Evolutionary conservation across 2,113 vertebrate genomes (phyloP).

Genomic region (Hemiscyllium ocellatum): DNA sequence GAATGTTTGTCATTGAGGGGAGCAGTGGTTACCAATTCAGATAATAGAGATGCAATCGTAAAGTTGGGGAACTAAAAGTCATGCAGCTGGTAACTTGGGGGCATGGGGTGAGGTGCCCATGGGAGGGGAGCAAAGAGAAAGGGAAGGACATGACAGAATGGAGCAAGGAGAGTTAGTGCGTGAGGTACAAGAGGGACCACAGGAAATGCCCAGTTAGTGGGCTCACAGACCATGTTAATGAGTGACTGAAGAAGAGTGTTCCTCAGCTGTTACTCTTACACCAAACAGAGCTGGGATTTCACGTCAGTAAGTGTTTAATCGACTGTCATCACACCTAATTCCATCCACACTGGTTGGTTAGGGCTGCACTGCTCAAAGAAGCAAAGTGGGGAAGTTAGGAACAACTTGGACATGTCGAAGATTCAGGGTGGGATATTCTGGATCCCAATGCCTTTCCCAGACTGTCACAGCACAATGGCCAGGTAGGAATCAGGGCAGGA

Average conservation of each 20-base stretch:
- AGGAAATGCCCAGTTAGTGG: neutral
- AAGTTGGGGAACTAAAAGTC: neutral
- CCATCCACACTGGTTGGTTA: conserved; percentile 28
- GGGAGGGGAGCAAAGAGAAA: neutral
- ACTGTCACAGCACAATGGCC: neutral
- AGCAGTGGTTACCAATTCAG: neutral
- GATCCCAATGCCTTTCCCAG: neutral
- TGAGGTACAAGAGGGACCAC: neutral
- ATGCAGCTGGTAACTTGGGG: neutral
- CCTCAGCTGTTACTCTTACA: neutral
- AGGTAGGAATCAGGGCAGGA: neutral
- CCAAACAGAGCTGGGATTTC: neutral
- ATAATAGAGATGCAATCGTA: neutral
- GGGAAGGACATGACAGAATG: neutral
- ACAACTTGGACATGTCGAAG: neutral
- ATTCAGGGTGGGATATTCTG: neutral
- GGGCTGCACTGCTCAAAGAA: conserved; percentile 14
- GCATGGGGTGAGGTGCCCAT: neutral
- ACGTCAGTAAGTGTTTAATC: neutral
- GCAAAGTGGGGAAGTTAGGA: neutral
- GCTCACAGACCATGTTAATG: neutral
- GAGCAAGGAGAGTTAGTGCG: neutral
- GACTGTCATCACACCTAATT: neutral
- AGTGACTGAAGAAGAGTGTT: neutral
- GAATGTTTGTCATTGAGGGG: neutral